Evolutionary conservation across 2,888 invertebrate species (phyloP), one percentile per base, ranked within the genome.

Genomic region (Cylloceria caligata): DNA sequence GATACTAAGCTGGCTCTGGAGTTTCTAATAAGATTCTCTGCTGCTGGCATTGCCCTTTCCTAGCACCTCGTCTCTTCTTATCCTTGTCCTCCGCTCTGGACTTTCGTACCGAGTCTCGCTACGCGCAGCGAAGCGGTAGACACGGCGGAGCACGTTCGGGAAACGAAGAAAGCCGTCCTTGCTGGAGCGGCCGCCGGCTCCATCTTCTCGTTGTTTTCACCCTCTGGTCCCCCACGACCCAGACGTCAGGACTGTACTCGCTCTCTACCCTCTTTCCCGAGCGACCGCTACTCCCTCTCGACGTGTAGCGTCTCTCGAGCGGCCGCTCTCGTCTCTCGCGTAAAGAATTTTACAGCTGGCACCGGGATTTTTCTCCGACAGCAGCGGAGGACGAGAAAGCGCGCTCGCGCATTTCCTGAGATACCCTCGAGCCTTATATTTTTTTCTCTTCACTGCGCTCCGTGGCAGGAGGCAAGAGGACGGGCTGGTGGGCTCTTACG

Each of bases 21-120:
- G 88, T 89, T 89, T 88, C 88, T 89, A 89, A 89, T 89, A 89
- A 89, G 88, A 89, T 89, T 89, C 87, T 45, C 65, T 73, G 64
- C 75, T 67, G 80, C 49, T 30, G 52, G 36, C 68, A 52, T 39
- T 47, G 24, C 78, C 74, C 65, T 69, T 69, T 71, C 49, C 75
- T 67, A 55, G 13, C 62, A 57, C 71, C 68, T 49, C 55, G 47
- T 69, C 49, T 60, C 47, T 34, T 16, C 57, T 69, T 34, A 47
- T 36, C 39, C 52, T 45, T 24, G 4, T 71, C 42, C 62, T 64
- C 39, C 49, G n/a, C 42, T 39, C 16, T 34, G n/a, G 49, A 52
- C 52, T 52, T 42, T 30, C 16, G 60, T 45, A 47, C 27, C 13
- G 57, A 45, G 16, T 45, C 57, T 24, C 55, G 55, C 21, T 60